phyloP scores from a whole-genome alignment of 2,113 vertebrate species.

The Accipiter virgatus region DNA sequence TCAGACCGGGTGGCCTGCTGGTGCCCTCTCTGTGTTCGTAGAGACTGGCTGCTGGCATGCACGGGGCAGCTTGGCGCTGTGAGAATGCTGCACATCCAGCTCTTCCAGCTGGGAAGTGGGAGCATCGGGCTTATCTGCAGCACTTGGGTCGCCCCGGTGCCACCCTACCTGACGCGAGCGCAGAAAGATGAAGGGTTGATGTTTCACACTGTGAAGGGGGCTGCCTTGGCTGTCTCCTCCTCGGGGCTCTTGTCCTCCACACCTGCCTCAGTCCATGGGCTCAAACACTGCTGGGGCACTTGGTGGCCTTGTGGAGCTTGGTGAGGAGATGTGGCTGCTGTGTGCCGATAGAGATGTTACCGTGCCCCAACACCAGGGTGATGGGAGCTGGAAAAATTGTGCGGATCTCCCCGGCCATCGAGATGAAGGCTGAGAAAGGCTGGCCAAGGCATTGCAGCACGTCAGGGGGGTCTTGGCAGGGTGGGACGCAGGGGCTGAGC shows the following conservation, averaged over 20 bases:
- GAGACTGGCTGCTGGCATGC: not conserved
- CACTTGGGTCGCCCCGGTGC: accelerated
- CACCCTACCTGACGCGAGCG: accelerated
- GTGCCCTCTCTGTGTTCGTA: not conserved
- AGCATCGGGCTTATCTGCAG: not conserved
- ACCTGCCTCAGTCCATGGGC: accelerated
- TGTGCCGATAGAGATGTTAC: not conserved
- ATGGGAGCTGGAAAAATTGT: not conserved
- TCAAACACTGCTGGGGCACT: not conserved
- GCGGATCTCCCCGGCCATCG: not conserved
- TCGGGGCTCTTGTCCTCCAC: accelerated
- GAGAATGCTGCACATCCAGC: not conserved
- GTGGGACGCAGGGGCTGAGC: accelerated
- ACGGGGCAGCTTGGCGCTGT: accelerated
- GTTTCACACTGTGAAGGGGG: not conserved
- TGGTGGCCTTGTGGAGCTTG: not conserved
- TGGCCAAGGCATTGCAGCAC: not conserved
- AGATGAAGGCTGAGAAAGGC: not conserved
- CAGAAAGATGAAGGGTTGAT: not conserved
- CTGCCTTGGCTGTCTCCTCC: not conserved
- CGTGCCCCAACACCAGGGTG: accelerated
- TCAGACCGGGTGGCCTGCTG: accelerated
- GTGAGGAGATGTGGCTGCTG: accelerated
- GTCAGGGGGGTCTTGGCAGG: not conserved
- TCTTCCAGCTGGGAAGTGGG: not conserved